phyloP scores from a whole-genome alignment of 1,140 invertebrate species.

The Chymomyza costata region DNA sequence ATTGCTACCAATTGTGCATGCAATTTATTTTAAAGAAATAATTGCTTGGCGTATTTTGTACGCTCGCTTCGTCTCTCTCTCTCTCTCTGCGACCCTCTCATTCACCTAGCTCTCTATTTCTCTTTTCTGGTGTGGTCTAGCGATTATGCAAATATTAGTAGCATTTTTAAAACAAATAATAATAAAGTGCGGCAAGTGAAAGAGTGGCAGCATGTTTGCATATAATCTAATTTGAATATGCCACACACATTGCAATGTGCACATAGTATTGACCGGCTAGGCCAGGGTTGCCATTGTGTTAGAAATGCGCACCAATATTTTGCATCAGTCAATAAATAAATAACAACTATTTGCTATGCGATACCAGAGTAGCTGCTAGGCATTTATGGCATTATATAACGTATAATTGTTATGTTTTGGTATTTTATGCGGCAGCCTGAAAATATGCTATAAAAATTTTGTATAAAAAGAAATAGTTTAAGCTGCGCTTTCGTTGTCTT shows the following conservation, averaged over 20 bases:
- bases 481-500: too few relatives aligned
- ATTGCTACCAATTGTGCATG: slow-evolving; percentile 73
- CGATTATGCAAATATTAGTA: slow-evolving; percentile 74
- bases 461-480: not conserved
- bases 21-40: slow-evolving; percentile 74
- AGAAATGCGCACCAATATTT: slow-evolving; percentile 6
- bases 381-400: slow-evolving; percentile 6
- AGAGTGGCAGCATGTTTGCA: slow-evolving; percentile 53
- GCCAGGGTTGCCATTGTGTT: not conserved
- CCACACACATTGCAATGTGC: slow-evolving; percentile 43
- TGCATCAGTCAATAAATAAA: slow-evolving; percentile 57
- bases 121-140: too few relatives aligned
- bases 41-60: slow-evolving; percentile 64
- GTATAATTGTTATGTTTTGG: slow-evolving; percentile 17
- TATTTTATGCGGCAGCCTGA: slow-evolving; percentile 29
- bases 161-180: slow-evolving; percentile 31
- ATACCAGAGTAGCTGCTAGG: too few relatives aligned
- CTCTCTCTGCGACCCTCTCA: too few relatives aligned
- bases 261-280: too few relatives aligned
- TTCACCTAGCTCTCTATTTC: too few relatives aligned
- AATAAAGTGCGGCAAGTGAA: slow-evolving; percentile 63
- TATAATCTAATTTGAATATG: slow-evolving; percentile 63
- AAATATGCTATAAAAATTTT: slow-evolving; percentile 31
- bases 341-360: too few relatives aligned
- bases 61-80: slow-evolving; percentile 2